These are phyloP conservation scores for Sebastes minor DNA, from an alignment of 2,797 vertebrate species.

Conservation along the genomic window DNA sequence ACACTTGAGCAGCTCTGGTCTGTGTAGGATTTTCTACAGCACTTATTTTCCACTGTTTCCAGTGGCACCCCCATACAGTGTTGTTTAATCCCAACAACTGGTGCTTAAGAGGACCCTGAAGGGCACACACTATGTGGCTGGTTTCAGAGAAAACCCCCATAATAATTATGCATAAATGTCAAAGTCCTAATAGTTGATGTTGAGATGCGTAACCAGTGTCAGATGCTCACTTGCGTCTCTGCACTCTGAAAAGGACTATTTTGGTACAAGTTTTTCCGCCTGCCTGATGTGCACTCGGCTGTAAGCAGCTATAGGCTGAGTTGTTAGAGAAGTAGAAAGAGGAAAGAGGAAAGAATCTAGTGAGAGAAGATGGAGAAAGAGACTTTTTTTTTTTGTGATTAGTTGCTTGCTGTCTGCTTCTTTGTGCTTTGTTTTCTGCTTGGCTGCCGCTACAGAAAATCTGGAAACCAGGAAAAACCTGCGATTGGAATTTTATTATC, in stretches of 20 bases:
- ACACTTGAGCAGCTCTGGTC: conserved; percentile 15
- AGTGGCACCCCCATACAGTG: background rate
- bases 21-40: conserved; percentile 7
- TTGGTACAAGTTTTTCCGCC: background rate
- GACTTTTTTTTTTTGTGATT: background rate
- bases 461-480: background rate
- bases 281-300: background rate
- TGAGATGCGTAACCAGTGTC: background rate
- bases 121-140: background rate
- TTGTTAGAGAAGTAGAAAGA: background rate
- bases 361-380: background rate
- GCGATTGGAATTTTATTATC: background rate
- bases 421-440: background rate
- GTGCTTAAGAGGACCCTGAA: conserved; percentile 3
- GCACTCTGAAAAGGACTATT: background rate
- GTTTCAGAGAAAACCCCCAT: background rate
- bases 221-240: background rate
- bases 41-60: conserved; percentile 11
- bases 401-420: background rate
- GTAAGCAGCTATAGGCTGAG: background rate
- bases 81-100: conserved; percentile 17
- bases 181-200: background rate
- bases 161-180: background rate
- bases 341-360: background rate
- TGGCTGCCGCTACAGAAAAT: background rate